Conservation (phyloP, 23 tunicate species). For the Oikopleura dioica region DNA sequence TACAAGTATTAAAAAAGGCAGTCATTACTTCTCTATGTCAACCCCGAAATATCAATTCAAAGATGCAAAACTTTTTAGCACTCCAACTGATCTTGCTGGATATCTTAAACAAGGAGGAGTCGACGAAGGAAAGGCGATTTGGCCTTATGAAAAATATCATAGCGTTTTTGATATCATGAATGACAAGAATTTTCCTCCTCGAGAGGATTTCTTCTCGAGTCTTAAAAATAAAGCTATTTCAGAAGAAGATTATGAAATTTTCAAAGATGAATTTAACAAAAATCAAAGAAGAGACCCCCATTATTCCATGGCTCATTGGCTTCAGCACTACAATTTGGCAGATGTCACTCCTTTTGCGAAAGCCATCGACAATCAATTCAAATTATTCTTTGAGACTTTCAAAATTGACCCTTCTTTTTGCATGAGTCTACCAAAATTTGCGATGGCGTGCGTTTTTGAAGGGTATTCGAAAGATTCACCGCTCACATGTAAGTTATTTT, state of each 20-base stretch:
- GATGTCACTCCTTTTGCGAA: background rate
- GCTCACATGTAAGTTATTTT: no score
- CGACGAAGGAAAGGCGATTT: background rate
- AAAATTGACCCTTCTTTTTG: background rate
- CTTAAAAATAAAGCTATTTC: background rate
- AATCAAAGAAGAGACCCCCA: no score
- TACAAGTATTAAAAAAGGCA: slow-evolving; percentile 8
- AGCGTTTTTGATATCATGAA: background rate
- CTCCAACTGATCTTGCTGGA: background rate
- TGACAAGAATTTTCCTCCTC: background rate
- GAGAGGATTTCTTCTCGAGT: background rate
- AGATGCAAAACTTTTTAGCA: background rate
- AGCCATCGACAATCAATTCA: background rate
- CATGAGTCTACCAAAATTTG: background rate
- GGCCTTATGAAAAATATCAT: background rate
- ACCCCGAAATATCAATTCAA: background rate
- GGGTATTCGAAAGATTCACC: no score
- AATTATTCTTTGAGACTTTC: background rate
- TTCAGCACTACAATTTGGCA: background rate
- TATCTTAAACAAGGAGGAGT: background rate
- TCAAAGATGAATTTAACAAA: background rate
- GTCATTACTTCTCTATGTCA: background rate
- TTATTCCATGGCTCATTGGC: background rate
- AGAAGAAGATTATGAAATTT: background rate
- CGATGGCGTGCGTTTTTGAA: no score